Evolutionary conservation across 2,113 vertebrate genomes (phyloP).

Genomic region (Argyrosomus japonicus): DNA sequence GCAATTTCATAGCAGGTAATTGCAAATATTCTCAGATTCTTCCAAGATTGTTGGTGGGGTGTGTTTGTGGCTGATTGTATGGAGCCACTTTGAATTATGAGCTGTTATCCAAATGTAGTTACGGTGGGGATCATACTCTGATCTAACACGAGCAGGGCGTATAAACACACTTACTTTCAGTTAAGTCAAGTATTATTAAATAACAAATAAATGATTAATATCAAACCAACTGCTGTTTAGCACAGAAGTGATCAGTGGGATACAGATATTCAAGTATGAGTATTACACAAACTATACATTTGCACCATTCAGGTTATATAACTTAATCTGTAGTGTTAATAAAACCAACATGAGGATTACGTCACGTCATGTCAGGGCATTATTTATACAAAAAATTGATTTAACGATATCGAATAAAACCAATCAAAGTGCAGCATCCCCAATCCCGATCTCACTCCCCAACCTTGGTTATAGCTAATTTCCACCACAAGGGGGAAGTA

Average conservation of each 20-base stretch:
- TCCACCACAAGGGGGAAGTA: conserved; percentile 56
- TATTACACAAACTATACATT: background rate
- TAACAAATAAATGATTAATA: background rate
- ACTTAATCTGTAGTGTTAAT: too few species aligned
- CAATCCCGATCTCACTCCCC: background rate
- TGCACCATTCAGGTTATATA: too few species aligned
- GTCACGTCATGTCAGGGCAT: too few species aligned
- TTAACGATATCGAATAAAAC: background rate
- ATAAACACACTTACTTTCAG: background rate
- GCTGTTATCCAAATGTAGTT: background rate
- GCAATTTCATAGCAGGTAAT: background rate
- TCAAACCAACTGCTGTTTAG: background rate
- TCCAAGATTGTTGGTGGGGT: background rate
- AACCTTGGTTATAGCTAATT: background rate
- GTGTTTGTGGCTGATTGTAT: background rate
- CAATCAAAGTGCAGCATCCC: background rate
- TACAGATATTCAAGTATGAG: background rate
- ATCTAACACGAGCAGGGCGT: background rate
- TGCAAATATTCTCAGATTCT: background rate
- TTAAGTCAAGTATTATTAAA: too few species aligned
- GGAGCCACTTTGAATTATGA: background rate
- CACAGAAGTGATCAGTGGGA: background rate
- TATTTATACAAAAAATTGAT: background rate
- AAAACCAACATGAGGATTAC: background rate
- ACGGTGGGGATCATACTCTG: background rate